Conservation (phyloP, 2,113 vertebrate genomes). For the Apteryx mantelli region DNA sequence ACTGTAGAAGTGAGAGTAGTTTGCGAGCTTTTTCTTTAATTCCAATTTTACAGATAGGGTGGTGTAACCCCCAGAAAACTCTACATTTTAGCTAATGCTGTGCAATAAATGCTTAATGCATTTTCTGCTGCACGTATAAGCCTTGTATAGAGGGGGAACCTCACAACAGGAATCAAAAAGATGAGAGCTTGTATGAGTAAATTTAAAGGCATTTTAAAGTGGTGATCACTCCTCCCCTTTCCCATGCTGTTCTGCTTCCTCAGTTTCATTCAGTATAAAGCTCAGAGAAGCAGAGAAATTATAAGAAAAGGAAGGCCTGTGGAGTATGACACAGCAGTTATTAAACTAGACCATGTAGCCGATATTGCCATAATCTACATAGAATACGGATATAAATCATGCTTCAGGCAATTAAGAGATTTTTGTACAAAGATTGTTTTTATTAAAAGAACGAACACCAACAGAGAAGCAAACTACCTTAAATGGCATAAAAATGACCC, state of each 20-base stretch:
- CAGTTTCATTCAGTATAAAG: not conserved
- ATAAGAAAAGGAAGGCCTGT: not conserved
- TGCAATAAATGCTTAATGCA: not conserved
- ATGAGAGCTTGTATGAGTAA: not conserved
- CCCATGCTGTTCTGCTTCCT: not conserved
- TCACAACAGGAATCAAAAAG: not conserved
- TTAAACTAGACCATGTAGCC: not conserved
- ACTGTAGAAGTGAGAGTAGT: not conserved
- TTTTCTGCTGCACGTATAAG: not conserved
- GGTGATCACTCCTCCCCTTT: conserved; percentile 1
- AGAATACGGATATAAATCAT: not conserved
- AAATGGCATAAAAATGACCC: not conserved
- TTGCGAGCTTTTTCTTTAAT: not conserved
- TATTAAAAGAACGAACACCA: not conserved
- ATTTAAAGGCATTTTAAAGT: not conserved
- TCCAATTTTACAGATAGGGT: not conserved
- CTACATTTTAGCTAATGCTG: not conserved
- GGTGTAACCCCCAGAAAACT: not conserved
- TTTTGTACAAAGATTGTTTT: not conserved
- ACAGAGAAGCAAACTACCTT: not conserved
- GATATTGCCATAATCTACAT: not conserved
- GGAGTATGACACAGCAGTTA: not conserved
- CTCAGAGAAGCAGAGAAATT: not conserved
- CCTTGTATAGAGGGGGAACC: not conserved
- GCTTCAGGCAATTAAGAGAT: not conserved